Evolutionary conservation across 1,140 invertebrate genomes (phyloP), one percentile per base, ranked within the genome.

Genomic region (Euwallacea fornicatus): DNA sequence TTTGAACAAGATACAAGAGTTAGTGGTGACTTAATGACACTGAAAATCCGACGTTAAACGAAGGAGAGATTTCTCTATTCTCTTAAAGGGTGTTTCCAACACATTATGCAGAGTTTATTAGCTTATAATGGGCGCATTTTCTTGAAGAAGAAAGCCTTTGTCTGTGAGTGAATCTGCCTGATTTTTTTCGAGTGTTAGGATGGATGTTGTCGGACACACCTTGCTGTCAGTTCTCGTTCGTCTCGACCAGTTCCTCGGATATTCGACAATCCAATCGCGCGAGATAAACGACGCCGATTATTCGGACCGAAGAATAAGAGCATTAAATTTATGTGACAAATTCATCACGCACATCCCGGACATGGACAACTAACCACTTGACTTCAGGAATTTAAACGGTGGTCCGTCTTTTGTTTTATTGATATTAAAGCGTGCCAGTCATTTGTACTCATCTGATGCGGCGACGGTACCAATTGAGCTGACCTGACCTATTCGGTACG

Each of bases 281-380:
- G 61, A 54, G 15, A 16, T 59, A 21, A 59, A 21, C 10, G 16
- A 50, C 9, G 46, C 13, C 46, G 13, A 50, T 50, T 50, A 50
- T 50, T 50, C 9, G 13, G 60, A 59, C 15, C 66, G 66, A 60
- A 60, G 60, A 60, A 8, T n/a, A 55, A 41, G 42, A 68, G 66
- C 66, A 42, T 59, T 59, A 60, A 61, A 61, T 69, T 53, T 69
- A 69, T 56, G 60, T 54, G 67, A 69, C 42, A 69, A 69, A 62
- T 61, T 69, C 47, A 69, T 69, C 67, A 69, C 58, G 59, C 60
- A 69, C 67, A 69, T 69, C 67, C 67, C 67, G 67, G 67, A 69
- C 67, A 62, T 62, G 54, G 54, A 15, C 67, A 69, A 61, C 59
- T 69, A 62, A 69, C 67, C 67, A 62, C 67, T 69, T 62, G 67